Evolutionary conservation across 1,140 invertebrate species (phyloP), one percentile per base, ranked within the genome.

Genomic region (Danaus plexippus): DNA sequence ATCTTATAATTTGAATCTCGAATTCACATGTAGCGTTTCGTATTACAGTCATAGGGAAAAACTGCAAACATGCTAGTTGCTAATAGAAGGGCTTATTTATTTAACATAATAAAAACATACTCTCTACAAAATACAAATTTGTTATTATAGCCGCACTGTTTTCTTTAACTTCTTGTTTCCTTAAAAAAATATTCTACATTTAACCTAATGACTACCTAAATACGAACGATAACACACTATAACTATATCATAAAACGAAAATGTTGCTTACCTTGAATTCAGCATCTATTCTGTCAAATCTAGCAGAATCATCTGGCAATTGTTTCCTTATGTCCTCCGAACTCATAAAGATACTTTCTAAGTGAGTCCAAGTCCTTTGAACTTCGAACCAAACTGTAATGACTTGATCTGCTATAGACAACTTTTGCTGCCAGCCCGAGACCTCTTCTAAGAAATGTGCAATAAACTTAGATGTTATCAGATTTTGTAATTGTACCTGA

Each of bases 331-430:
- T 99, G 85, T 99, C 97, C 81, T 98, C 96, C 2, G 97, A 98
- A 68, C 96, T 97, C 91, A 98, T 98, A 79, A 99, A 99, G 71
- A 99, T 99, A 69, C 95, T 97, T 83, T 99, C 97, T 57, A 99
- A 89, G 87, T 98, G 95, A 71, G 94, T 94, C 97, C 97, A 99
- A 11, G 97, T 98, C 44, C 97, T 89, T 88, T 98, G 97, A 15
- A 99, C 97, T 88, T 99, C 97, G 88, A 98, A 96, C 95, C 96
- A 97, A 44, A 96, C 89, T 0, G 93, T 93, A 42, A 97, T 97
- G 1, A 95, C 94, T 88, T 97, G 95, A 89, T 98, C 97, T 43
- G 97, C 96, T 52, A 94, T 90, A 47, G 94, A 95, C n/a, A 98
- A 82, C 73, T 96, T 97, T 65, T 94, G 94, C 80, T 98, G 97